Conservation (phyloP, 2,113 vertebrate species). For the Macroglossus sobrinus region DNA sequence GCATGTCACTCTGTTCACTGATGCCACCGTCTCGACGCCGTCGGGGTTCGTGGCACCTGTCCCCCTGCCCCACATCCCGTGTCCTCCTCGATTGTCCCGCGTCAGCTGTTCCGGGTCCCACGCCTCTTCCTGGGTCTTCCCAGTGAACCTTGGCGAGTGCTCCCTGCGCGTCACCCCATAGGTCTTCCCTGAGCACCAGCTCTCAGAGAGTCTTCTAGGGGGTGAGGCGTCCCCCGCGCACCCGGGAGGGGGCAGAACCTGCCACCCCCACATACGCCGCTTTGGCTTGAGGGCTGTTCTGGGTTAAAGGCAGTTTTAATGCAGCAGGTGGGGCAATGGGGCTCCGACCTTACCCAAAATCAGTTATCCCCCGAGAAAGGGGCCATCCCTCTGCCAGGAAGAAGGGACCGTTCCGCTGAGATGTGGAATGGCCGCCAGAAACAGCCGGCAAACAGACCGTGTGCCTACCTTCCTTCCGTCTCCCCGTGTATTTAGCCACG, state of each 20-base stretch:
- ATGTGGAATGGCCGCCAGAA: neutral
- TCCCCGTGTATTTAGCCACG: neutral
- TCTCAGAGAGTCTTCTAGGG: neutral
- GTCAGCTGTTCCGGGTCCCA: neutral
- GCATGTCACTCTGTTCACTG: too few species aligned
- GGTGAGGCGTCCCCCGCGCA: neutral
- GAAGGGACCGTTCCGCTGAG: neutral
- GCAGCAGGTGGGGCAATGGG: neutral
- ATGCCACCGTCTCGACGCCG: neutral
- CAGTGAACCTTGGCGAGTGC: neutral
- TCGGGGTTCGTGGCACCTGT: neutral
- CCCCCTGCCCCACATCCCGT: neutral
- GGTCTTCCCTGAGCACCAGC: neutral
- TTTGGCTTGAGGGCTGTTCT: neutral
- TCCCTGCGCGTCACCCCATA: neutral
- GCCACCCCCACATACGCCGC: neutral
- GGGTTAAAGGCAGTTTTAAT: neutral
- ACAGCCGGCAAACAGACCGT: neutral
- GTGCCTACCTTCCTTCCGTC: neutral
- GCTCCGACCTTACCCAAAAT: neutral
- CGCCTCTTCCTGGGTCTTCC: neutral
- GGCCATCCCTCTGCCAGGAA: neutral
- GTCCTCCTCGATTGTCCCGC: neutral
- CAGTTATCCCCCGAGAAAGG: neutral
- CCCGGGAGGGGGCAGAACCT: neutral